phyloP scores from a whole-genome alignment of 2,797 vertebrate genomes.

The Silurus lanzhouensis region DNA sequence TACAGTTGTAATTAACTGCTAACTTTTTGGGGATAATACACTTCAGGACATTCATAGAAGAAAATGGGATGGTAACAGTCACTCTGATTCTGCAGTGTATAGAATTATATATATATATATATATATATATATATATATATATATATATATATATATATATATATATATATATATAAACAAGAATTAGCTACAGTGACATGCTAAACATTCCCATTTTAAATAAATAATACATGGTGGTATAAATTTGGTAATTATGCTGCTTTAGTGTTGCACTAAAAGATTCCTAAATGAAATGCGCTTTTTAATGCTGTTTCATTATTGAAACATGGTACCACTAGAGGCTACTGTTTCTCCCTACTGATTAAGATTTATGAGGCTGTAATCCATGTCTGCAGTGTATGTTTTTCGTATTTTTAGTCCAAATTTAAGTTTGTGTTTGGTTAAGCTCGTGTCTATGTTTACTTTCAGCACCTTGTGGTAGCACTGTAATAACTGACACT shows the following conservation, averaged over 20 bases:
- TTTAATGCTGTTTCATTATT: slow-evolving; percentile 25
- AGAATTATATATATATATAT: no score
- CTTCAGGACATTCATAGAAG: not conserved
- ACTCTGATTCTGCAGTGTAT: not conserved
- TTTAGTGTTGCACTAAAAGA: not conserved
- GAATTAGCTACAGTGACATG: not conserved
- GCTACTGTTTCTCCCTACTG: slow-evolving; percentile 27
- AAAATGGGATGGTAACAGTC: not conserved
- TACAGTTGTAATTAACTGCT: not conserved
- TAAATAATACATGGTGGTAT: not conserved
- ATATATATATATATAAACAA: no score
- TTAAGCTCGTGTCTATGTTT: slow-evolving; percentile 66
- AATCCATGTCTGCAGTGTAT: slow-evolving; percentile 20
- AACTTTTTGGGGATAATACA: not conserved
- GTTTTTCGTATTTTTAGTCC: slow-evolving; percentile 51
- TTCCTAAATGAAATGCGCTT: slow-evolving; percentile 13
- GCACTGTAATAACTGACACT: slow-evolving; percentile 59
- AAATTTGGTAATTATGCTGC: not conserved
- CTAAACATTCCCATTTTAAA: not conserved
- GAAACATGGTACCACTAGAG: slow-evolving; percentile 20
- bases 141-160: no score
- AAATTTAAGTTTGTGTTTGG: slow-evolving; percentile 46
- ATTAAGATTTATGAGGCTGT: slow-evolving; percentile 33
- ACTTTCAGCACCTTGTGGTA: slow-evolving; percentile 67
- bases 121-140: no score